phyloP scores from a whole-genome alignment of 2,888 invertebrate species.

The Tridacna crocea region DNA sequence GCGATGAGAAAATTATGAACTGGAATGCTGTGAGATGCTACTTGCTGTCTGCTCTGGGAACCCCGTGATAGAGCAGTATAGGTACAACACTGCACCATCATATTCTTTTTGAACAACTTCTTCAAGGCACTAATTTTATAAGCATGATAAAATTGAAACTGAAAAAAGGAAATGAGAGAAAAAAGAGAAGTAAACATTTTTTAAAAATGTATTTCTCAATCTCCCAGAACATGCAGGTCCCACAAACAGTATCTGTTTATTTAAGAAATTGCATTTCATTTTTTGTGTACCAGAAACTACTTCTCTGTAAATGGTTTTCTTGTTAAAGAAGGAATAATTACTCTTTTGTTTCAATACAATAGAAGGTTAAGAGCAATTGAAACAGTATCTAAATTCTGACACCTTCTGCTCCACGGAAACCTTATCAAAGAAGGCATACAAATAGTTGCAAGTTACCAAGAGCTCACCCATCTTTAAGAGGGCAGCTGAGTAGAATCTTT shows the following conservation, averaged over 20 bases:
- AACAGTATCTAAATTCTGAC: slow-evolving; percentile 61
- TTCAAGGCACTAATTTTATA: too few relatives aligned
- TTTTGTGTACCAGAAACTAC: slow-evolving; percentile 33
- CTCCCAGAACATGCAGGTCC: too few relatives aligned
- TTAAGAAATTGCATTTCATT: slow-evolving; percentile 5
- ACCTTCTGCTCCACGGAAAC: slow-evolving; percentile 61
- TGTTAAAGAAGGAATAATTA: slow-evolving; percentile 29
- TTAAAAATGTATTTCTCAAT: not conserved
- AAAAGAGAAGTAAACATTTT: not conserved
- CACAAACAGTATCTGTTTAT: not conserved
- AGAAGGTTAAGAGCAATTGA: slow-evolving; percentile 53
- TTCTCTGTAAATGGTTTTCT: slow-evolving; percentile 18
- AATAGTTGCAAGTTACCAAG: slow-evolving; percentile 65
- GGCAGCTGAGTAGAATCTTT: slow-evolving; percentile 67
- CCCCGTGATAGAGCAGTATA: too few relatives aligned
- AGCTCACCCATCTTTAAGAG: slow-evolving; percentile 54
- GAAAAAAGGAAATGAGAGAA: too few relatives aligned
- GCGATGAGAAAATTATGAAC: too few relatives aligned
- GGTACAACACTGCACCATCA: too few relatives aligned
- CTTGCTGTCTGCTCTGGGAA: too few relatives aligned
- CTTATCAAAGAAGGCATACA: slow-evolving; percentile 53
- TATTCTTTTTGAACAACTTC: too few relatives aligned
- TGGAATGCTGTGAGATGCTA: too few relatives aligned
- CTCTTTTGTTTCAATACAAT: slow-evolving; percentile 40
- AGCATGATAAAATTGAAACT: too few relatives aligned